Evolutionary conservation across 2,888 invertebrate species (phyloP).

Genomic region (Amblyjoppa proteus): DNA sequence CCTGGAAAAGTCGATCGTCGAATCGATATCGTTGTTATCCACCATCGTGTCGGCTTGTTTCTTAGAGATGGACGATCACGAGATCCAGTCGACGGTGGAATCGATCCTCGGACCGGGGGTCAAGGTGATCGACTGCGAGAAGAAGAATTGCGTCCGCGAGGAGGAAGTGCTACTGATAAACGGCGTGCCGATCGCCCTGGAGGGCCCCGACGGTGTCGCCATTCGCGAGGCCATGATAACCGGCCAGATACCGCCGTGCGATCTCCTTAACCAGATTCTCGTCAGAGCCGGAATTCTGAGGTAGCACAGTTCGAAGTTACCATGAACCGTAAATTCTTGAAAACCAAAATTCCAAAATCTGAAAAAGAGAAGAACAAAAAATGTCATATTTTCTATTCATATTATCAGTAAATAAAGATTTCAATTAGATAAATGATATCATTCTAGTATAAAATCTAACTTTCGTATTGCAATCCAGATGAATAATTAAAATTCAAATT

Average conservation of each 20-base stretch:
- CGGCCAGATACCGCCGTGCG: constrained; percentile 90
- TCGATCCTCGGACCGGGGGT: constrained; percentile 90
- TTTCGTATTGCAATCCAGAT: background rate
- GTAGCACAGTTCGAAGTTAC: constrained; percentile 74
- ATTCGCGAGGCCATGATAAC: constrained; percentile 90
- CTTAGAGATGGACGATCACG: constrained; percentile 88
- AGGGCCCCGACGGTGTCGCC: constrained; percentile 89
- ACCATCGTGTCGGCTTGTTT: constrained; percentile 43
- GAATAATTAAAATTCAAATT: background rate
- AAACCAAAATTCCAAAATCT: background rate
- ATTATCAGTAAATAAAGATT: background rate
- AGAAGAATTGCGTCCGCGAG: constrained; percentile 90
- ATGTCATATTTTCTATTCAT: background rate
- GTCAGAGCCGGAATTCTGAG: constrained; percentile 88
- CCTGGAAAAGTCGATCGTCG: constrained; percentile 2
- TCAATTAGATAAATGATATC: background rate
- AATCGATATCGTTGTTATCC: constrained; percentile 10
- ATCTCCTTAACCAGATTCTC: constrained; percentile 89
- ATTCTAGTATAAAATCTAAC: background rate
- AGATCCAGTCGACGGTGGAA: constrained; percentile 91
- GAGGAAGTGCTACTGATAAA: constrained; percentile 91
- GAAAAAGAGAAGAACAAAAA: background rate
- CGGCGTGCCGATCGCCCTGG: constrained; percentile 89
- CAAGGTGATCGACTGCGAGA: constrained; percentile 91
- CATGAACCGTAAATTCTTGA: background rate